Conservation (phyloP, 2,797 vertebrate species). For the Acanthurus lineatus region DNA sequence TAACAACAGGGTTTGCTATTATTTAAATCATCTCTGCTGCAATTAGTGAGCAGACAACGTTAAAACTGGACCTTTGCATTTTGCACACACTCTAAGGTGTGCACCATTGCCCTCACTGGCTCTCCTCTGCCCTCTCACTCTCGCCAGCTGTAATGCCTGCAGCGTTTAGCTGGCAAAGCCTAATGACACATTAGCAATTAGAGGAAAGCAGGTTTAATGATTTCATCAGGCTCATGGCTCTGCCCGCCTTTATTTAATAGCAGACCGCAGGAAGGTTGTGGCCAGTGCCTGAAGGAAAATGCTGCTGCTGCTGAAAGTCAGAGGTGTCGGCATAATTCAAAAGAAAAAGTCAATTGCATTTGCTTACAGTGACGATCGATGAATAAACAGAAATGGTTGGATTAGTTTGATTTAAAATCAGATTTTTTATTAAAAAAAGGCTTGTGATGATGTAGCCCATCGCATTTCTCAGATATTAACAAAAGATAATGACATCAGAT, state of each 20-base stretch:
- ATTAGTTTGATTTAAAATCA: conserved; percentile 16
- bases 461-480: neutral
- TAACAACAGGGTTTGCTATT: conserved; percentile 11
- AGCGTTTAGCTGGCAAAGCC: conserved; percentile 47
- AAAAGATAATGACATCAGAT: conserved; percentile 5
- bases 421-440: conserved; percentile 3
- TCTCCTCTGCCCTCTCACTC: conserved; percentile 12
- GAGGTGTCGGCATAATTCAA: conserved; percentile 5
- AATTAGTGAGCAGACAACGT: conserved; percentile 28
- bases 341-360: conserved; percentile 26
- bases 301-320: conserved; percentile 41
- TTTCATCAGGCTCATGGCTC: conserved; percentile 45
- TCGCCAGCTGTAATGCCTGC: conserved; percentile 29
- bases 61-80: conserved; percentile 38
- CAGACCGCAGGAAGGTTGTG: conserved; percentile 48
- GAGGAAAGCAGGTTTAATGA: conserved; percentile 65
- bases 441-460: neutral
- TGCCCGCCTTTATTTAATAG: conserved; percentile 52
- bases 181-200: conserved; percentile 68
- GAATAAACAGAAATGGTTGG: conserved; percentile 12
- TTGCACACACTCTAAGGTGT: conserved; percentile 19
- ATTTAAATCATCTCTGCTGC: conserved; percentile 37
- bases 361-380: conserved; percentile 21
- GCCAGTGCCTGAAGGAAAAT: conserved; percentile 19
- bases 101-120: conserved; percentile 3